phyloP scores from a whole-genome alignment of 2,113 vertebrate genomes.

The Sinosuthora webbiana region DNA sequence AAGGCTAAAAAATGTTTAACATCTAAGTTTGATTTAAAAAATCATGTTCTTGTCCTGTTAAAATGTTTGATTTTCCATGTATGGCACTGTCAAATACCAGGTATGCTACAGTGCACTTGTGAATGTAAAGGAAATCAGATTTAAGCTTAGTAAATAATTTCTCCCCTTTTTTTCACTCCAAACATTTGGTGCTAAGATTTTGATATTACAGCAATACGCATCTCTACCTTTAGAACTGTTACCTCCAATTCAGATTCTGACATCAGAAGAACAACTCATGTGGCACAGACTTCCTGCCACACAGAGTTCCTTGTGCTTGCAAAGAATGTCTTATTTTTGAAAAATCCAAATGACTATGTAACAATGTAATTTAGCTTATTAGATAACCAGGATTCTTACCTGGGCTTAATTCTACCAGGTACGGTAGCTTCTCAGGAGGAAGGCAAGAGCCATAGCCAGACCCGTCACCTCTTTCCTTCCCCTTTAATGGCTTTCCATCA shows the following conservation, averaged over 20 bases:
- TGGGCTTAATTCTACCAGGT: slow-evolving; percentile 95
- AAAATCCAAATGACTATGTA: not conserved
- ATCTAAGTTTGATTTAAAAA: not conserved
- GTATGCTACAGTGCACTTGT: not conserved
- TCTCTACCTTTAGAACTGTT: not conserved
- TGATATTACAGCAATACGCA: not conserved
- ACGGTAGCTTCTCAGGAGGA: slow-evolving; percentile 93
- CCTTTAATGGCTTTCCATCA: slow-evolving; percentile 79
- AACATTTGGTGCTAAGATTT: not conserved
- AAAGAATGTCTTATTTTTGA: not conserved
- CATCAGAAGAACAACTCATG: not conserved
- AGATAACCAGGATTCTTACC: slow-evolving; percentile 68
- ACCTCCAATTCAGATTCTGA: not conserved
- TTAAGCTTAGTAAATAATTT: not conserved
- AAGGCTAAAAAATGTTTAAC: not conserved
- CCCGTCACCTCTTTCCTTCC: slow-evolving; percentile 78
- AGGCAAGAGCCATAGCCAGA: slow-evolving; percentile 74
- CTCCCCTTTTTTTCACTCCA: not conserved
- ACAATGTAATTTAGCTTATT: not conserved
- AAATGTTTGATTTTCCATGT: not conserved
- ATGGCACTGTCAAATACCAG: not conserved
- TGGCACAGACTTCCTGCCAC: not conserved
- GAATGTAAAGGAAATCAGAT: not conserved
- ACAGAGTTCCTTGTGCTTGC: not conserved
- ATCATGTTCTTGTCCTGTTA: not conserved